Evolutionary conservation across 2,797 vertebrate species (phyloP).

Genomic region (Acipenser oxyrinchus): DNA sequence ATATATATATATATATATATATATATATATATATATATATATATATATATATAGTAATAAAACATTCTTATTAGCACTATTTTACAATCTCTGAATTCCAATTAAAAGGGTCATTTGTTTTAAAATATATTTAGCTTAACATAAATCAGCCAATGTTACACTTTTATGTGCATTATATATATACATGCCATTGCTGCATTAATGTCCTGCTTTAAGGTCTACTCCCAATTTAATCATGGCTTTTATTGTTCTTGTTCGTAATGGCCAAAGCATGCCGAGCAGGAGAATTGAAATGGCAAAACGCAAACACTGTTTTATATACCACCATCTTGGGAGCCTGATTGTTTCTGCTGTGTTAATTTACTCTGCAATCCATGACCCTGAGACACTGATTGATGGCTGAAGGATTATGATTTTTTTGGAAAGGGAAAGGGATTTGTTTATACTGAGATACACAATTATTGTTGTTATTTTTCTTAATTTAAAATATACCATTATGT

Average conservation of each 20-base stretch:
- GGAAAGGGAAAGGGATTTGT: no score
- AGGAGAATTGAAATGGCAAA: slow-evolving; percentile 41
- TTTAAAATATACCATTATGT: no score
- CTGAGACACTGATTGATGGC: no score
- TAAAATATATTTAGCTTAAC: slow-evolving; percentile 4
- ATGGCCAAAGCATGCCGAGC: slow-evolving; percentile 28
- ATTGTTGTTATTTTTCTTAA: no score
- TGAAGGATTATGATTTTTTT: no score
- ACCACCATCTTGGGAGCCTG: slow-evolving; percentile 49
- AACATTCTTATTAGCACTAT: neutral
- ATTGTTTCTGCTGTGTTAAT: slow-evolving; percentile 71
- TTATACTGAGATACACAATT: no score
- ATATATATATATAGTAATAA: neutral
- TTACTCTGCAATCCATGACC: slow-evolving; percentile 25
- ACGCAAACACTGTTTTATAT: slow-evolving; percentile 59
- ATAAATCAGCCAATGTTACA: slow-evolving; percentile 8
- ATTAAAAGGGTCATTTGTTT: slow-evolving; percentile 16
- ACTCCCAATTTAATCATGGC: slow-evolving; percentile 45
- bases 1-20: no score
- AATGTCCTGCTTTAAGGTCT: slow-evolving; percentile 33
- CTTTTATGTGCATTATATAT: slow-evolving; percentile 37
- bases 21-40: slow-evolving; percentile 12
- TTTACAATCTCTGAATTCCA: slow-evolving; percentile 9
- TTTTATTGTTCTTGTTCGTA: slow-evolving; percentile 52
- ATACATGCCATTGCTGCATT: slow-evolving; percentile 16